phyloP scores from a whole-genome alignment of 2,888 invertebrate species.

The Drosophila nr. perissopoda region DNA sequence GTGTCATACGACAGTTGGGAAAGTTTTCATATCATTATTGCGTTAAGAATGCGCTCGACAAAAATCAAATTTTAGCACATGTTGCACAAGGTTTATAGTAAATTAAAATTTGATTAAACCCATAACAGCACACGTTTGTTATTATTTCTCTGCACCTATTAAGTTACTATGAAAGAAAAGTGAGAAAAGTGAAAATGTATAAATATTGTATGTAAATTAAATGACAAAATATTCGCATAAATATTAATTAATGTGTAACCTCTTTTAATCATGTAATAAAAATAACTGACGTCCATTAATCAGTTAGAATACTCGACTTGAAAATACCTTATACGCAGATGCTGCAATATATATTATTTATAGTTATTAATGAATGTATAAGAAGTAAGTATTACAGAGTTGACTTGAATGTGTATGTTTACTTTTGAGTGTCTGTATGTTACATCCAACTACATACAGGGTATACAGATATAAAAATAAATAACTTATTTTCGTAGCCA shows the following conservation, averaged over 20 bases:
- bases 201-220: slow-evolving; percentile 58
- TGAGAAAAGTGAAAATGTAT: slow-evolving; percentile 20
- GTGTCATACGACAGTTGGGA: slow-evolving; percentile 24
- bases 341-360: neutral
- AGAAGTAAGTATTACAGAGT: neutral
- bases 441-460: neutral
- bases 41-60: slow-evolving; percentile 1
- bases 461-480: neutral
- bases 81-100: neutral
- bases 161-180: slow-evolving; percentile 46
- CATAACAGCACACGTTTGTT: slow-evolving; percentile 11
- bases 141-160: slow-evolving; percentile 26
- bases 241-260: slow-evolving; percentile 74
- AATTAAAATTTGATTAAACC: slow-evolving; percentile 10
- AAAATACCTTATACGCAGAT: neutral
- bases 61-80: slow-evolving; percentile 14
- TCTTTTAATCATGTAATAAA: slow-evolving; percentile 29
- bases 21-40: slow-evolving; percentile 10
- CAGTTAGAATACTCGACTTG: neutral
- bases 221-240: slow-evolving; percentile 66
- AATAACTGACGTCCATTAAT: slow-evolving; percentile 26
- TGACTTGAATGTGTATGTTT: neutral
- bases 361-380: neutral
- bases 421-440: neutral
- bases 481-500: neutral